A percentile compares a stretch with the other conserved stretches of the same genome.
phyloP scores from a whole-genome alignment of 2,888 invertebrate genomes.

The Chymomyza amoena region DNA sequence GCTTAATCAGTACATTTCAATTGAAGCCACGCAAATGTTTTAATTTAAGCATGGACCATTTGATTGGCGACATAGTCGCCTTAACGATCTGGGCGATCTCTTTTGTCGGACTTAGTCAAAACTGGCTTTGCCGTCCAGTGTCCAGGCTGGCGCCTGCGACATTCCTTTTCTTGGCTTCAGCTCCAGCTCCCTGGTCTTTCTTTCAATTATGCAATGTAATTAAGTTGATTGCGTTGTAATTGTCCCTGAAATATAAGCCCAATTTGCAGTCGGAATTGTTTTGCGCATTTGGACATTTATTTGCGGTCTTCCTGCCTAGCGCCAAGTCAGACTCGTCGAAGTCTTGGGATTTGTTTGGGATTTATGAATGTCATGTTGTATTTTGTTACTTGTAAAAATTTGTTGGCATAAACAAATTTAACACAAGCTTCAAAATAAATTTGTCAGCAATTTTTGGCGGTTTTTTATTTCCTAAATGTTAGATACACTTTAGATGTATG shows the following conservation, averaged over 20 bases:
- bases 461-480: conserved; percentile 9
- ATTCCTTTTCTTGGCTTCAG: background rate
- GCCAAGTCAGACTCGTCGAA: background rate
- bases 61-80: background rate
- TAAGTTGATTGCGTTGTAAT: conserved; percentile 66
- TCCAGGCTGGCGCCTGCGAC: background rate
- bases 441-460: conserved; percentile 36
- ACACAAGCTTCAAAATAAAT: conserved; percentile 20
- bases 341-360: background rate
- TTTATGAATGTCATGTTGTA: background rate
- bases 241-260: conserved; percentile 64
- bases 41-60: background rate
- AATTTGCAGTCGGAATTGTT: conserved; percentile 43
- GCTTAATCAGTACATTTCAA: conserved; percentile 28
- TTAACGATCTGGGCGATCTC: background rate
- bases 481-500: background rate
- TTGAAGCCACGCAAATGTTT: conserved; percentile 16
- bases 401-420: background rate
- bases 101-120: background rate
- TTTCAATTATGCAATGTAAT: conserved; percentile 71
- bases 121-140: background rate
- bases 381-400: background rate
- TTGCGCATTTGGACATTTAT: conserved; percentile 17
- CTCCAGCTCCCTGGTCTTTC: background rate
- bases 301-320: background rate